Conservation (phyloP, 2,797 vertebrate species). For the Thunnus albacares region DNA sequence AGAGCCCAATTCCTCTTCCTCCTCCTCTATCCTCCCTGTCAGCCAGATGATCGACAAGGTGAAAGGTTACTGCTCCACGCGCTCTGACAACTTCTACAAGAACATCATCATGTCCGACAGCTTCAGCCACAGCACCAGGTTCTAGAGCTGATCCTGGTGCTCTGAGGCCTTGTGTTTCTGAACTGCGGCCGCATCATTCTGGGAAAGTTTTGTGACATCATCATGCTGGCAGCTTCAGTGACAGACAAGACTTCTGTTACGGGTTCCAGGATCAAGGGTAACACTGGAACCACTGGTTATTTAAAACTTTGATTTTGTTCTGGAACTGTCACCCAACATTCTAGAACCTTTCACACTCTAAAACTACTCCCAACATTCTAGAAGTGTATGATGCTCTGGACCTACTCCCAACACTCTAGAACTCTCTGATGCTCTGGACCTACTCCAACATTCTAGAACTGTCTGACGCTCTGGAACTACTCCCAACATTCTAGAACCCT, state of each 20-base stretch:
- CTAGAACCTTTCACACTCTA: background rate
- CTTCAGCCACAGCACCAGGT: constrained; percentile 94
- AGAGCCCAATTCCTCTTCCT: constrained; percentile 84
- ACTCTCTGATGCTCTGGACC: background rate
- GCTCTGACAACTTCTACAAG: constrained; percentile 97
- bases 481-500: background rate
- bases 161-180: background rate
- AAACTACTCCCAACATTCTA: background rate
- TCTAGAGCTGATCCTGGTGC: constrained; percentile 79
- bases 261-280: background rate
- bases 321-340: background rate
- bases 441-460: background rate
- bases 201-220: constrained; percentile 76
- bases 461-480: background rate
- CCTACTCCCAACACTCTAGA: background rate
- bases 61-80: constrained; percentile 93
- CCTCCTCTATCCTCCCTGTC: constrained; percentile 93
- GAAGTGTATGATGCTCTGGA: no score
- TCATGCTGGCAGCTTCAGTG: constrained; percentile 88
- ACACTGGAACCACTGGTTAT: background rate
- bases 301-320: background rate
- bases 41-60: constrained; percentile 97
- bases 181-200: background rate
- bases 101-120: constrained; percentile 96
- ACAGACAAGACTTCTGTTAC: constrained; percentile 63